Evolutionary conservation across 1,140 invertebrate genomes (phyloP).

Genomic region (Hesperophylax magnus): DNA sequence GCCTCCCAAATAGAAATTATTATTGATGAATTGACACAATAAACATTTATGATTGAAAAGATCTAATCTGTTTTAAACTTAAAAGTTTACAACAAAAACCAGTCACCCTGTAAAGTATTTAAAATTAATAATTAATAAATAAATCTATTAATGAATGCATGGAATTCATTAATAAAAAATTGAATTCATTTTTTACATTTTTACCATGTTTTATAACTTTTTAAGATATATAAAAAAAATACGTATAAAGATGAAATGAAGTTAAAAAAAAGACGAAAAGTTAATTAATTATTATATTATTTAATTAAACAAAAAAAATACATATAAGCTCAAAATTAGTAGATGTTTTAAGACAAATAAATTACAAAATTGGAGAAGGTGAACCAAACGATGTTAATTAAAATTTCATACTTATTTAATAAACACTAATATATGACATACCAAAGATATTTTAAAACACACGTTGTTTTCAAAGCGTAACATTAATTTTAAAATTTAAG

Average conservation of each 20-base stretch:
- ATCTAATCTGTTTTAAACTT: neutral
- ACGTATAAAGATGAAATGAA: too few relatives aligned
- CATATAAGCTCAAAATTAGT: neutral
- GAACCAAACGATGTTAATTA: too few relatives aligned
- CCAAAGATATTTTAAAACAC: too few relatives aligned
- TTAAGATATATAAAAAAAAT: neutral
- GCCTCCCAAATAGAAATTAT: too few relatives aligned
- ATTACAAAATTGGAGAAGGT: neutral
- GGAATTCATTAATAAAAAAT: neutral
- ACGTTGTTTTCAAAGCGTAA: too few relatives aligned
- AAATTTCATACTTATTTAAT: neutral
- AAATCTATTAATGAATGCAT: neutral
- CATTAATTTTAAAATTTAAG: too few relatives aligned
- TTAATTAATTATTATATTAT: too few relatives aligned
- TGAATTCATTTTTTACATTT: neutral
- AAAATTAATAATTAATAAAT: neutral
- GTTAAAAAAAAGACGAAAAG: neutral
- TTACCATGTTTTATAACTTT: neutral
- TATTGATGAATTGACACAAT: neutral
- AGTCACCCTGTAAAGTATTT: neutral
- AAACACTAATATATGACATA: neutral
- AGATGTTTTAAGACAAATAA: neutral
- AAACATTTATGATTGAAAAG: neutral
- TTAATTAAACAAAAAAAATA: too few relatives aligned
- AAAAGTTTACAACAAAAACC: neutral